phyloP scores from a whole-genome alignment of 2,888 invertebrate species.

The Aphrophora alni region DNA sequence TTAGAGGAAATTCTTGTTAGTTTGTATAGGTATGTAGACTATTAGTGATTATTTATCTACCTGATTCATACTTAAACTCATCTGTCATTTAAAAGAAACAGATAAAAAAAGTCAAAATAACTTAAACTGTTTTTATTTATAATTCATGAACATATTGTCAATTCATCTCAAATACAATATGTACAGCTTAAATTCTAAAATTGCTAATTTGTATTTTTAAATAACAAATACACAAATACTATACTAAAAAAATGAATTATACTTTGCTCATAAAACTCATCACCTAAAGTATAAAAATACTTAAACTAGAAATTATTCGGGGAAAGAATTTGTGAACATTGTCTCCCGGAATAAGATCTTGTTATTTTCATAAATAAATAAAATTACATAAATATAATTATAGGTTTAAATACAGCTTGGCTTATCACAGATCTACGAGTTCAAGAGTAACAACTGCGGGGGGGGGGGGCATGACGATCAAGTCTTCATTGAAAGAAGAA shows the following conservation, averaged over 20 bases:
- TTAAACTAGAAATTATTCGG: background rate
- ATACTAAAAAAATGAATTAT: background rate
- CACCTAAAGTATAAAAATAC: background rate
- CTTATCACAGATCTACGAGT: slow-evolving; percentile 36
- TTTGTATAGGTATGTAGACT: no score
- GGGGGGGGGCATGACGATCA: background rate
- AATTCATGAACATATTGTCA: background rate
- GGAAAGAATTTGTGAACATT: background rate
- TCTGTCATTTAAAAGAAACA: background rate
- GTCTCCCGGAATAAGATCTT: background rate
- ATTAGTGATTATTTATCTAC: no score
- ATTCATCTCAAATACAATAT: background rate
- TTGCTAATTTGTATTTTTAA: background rate
- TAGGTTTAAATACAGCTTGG: slow-evolving; percentile 24
- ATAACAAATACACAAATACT: background rate
- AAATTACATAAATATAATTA: slow-evolving; percentile 23
- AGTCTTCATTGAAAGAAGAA: background rate
- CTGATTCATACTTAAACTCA: no score
- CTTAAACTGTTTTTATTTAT: background rate
- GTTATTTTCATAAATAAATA: slow-evolving; percentile 23
- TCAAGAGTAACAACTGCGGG: background rate
- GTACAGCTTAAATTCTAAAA: background rate
- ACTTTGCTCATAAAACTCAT: background rate
- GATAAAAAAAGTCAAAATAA: background rate
- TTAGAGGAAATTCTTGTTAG: no score